Conservation (phyloP, 1,140 invertebrate genomes). For the Drosophila arawakana region DNA sequence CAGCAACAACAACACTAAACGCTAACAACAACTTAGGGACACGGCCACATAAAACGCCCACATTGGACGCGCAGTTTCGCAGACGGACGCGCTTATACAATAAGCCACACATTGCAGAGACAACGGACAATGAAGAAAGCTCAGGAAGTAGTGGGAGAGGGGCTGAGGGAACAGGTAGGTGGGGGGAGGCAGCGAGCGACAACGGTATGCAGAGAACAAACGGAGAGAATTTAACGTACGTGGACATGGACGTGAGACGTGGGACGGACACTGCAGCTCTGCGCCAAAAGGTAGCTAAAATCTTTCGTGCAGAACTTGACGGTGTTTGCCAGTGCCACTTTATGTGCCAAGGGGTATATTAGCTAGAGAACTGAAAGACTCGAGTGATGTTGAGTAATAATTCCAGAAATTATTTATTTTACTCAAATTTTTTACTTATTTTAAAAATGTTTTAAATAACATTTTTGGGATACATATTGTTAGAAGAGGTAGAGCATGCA, state of each 20-base stretch:
- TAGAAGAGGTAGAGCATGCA: slow-evolving; percentile 28
- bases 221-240: slow-evolving; percentile 25
- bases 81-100: slow-evolving; percentile 60
- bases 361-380: not conserved
- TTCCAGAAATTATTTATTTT: too few relatives aligned
- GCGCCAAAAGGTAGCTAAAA: slow-evolving; percentile 71
- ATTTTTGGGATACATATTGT: not conserved
- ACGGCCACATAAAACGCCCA: slow-evolving; percentile 73
- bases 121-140: slow-evolving; percentile 33
- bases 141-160: not conserved
- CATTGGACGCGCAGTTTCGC: slow-evolving; percentile 54
- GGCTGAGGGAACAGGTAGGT: not conserved
- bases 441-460: not conserved
- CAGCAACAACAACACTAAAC: slow-evolving; percentile 40
- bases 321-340: slow-evolving; percentile 35
- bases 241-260: slow-evolving; percentile 21
- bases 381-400: too few relatives aligned
- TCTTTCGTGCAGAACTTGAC: slow-evolving; percentile 78
- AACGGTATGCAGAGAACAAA: slow-evolving; percentile 7
- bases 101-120: slow-evolving; percentile 69
- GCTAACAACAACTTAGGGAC: slow-evolving; percentile 52
- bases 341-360: slow-evolving; percentile 19
- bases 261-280: slow-evolving; percentile 28
- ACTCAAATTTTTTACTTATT: not conserved
- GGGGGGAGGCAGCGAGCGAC: not conserved